Evolutionary conservation across 2,113 vertebrate genomes (phyloP), one percentile per base, ranked within the genome.

Genomic region (Hippolais icterina): DNA sequence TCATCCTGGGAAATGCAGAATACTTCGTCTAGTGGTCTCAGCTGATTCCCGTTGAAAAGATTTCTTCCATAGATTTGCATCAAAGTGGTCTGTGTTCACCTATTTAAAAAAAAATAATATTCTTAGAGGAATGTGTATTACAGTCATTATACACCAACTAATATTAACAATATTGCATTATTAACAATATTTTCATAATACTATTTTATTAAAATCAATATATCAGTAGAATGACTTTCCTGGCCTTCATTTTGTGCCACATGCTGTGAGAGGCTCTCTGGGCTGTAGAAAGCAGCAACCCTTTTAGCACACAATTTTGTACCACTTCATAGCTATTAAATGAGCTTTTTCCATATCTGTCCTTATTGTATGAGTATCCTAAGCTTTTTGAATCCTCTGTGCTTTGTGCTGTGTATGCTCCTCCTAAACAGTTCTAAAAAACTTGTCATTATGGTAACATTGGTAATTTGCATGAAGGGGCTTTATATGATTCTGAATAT

Each of bases 121-220:
- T 65, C 56, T 37, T 21, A 66, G 66, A 31, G 41, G 27, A 79
- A 56, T 69, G 42, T 46, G 23, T 72, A 19, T 83, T 90, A 86
- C 75, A 83, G 65, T 37, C 41, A 71, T 94, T 89, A 25, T 52
- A 60, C 14, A 53, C 39, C 68, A 80, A 52, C n/a, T 90, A 24
- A 88, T 95, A 90, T 77, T 86, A 95, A 79, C 37, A 54, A 53
- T 93, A 86, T 35, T 95, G 52, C 33, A 86, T 92, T 96, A 93
- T 92, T 93, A 95, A 94, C 59, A 94, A 20, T 90, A 83, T 81
- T 81, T 81, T 81, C 15, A 39, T 90, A 70, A 64, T 81, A 19
- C 9, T 61, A 15, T 74, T 68, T 93, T 95, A 97, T 96, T 97
- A 93, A 97, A 96, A 92, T 90, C 88, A 81, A 54, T 95, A 94